Base-by-base conservation (phyloP, 2,797 vertebrate species). In the Podarcis siculus region DNA sequence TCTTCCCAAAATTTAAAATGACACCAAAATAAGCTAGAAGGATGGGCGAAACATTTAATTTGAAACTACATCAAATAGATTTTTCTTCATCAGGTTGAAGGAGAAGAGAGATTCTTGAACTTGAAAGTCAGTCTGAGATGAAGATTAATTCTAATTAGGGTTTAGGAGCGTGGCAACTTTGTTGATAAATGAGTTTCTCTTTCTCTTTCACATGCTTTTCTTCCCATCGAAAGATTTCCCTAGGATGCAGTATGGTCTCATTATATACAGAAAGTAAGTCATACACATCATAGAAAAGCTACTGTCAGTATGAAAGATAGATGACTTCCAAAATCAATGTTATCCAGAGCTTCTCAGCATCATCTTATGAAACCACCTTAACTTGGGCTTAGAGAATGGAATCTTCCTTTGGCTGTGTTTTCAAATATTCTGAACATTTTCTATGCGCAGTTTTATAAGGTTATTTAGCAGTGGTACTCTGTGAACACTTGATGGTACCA, bases 131-230 rank as follows among this genome's bases (percentile, higher is more conserved):
- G 86, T 42, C 67, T 78, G 19, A 88, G 92, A 86, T 21, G 91
- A 80, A 94, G 85, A 95, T 95, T 94, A 92, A 94, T 94, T 95
- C 89, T 92, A 93, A 95, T 94, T 90, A 92, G 71, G 79, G 64
- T 73, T 79, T 77, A 89, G 76, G 90, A 85, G 32, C 90, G 8
- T 87, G 64, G 85, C 83, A 95, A 85, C 82, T 30, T 0, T 85
- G 86, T 69, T 87, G 76, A 94, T 90, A 92, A 89, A 94, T 90
- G 5, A 0, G 30, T 86, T 91, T 64, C 67, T 64, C 79, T 87
- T 64, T 87, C 35, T 4, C 23, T 35, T 92, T 91, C 93, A 91
- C 81, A 7, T 12, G 0, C 1, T 80, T 64, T 88, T 12, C 42
- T 92, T 89, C 79, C 85, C 79, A 42, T 91, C 19, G 79, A 27